phyloP scores from a whole-genome alignment of 2,797 vertebrate species.

The Cyclura pinguis region DNA sequence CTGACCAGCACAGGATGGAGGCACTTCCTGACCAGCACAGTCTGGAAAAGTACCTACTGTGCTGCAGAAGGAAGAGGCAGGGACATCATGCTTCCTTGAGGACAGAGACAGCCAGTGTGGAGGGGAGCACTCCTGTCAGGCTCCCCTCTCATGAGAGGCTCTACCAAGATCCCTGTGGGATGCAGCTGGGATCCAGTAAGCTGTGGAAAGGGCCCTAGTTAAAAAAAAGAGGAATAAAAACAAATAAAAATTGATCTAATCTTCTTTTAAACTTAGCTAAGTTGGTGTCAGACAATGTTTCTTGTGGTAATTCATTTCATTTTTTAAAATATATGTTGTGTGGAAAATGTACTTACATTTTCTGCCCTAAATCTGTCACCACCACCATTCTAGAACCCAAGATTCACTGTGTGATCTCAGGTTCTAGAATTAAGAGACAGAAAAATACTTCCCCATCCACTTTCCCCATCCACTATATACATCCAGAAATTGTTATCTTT shows the following conservation, averaged over 20 bases:
- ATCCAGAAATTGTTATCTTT: not conserved
- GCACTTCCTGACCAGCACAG: too few relatives aligned
- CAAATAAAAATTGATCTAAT: not conserved
- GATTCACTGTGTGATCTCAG: not conserved
- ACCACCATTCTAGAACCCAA: not conserved
- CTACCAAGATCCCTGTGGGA: too few relatives aligned
- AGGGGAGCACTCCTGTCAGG: too few relatives aligned
- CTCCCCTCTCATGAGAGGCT: too few relatives aligned
- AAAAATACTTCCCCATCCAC: not conserved
- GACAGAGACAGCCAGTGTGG: too few relatives aligned
- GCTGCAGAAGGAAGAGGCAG: too few relatives aligned
- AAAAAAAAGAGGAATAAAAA: too few relatives aligned
- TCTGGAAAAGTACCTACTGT: too few relatives aligned
- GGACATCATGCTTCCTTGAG: too few relatives aligned
- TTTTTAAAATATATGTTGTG: not conserved
- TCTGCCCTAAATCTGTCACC: not conserved
- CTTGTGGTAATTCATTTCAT: not conserved
- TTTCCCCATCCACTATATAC: not conserved
- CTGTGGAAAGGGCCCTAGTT: too few relatives aligned
- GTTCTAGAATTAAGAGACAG: not conserved
- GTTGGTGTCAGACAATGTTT: not conserved
- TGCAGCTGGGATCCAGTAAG: too few relatives aligned
- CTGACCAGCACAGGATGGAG: too few relatives aligned
- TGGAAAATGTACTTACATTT: not conserved
- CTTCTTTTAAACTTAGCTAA: not conserved